Base-by-base conservation (phyloP, 1,140 invertebrate genomes). In the Leptonema lineaticorne region DNA sequence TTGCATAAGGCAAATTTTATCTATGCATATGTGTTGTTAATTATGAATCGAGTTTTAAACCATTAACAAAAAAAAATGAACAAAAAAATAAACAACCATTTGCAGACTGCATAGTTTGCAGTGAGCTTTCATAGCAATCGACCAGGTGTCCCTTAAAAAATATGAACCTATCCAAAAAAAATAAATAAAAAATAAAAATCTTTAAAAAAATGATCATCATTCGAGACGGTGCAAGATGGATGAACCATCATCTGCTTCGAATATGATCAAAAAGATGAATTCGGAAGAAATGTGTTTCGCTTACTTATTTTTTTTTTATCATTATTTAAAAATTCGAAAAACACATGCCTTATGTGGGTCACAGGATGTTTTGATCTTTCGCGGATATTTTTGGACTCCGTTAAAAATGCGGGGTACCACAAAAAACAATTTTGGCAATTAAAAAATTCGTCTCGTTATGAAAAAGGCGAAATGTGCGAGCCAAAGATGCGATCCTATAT, bases 361-460 rank as follows among this genome's bases (percentile, higher is more conserved):
- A 63, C 69, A 71, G 65, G 65, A 68, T 71, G 69, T 71, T 71
- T 71, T 71, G 69, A 58, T 65, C 67, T 63, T 50, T 48, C 58
- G 48, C 64, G 67, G 62, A 60, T 71, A 71, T 71, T 71, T 71
- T 48, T 50, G 37, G 20, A 33, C 28, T 59, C 24, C 33, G 59
- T 45, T 33, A 33, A 18, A 65, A 60, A 48, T 59, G 14, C 48
- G n/a, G n/a, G n/a, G 53, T 28, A 11, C 56, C 26, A 26, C 2
- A 4, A 41, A 11, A 58, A 30, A 50, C 11, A 50, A 9, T 7
- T 48, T 64, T 46, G 24, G 62, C 62, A 48, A 64, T 41, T 53
- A 22, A 53, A 53, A 53, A 14, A 4, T 4, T 41, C 2, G 16
- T n/a, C n/a, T n/a, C n/a, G n/a, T n/a, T n/a, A n/a, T n/a, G n/a